These are phyloP conservation scores for Cheilinus undulatus DNA, from an alignment of 2,113 vertebrate genomes.

Conservation along the genomic window DNA sequence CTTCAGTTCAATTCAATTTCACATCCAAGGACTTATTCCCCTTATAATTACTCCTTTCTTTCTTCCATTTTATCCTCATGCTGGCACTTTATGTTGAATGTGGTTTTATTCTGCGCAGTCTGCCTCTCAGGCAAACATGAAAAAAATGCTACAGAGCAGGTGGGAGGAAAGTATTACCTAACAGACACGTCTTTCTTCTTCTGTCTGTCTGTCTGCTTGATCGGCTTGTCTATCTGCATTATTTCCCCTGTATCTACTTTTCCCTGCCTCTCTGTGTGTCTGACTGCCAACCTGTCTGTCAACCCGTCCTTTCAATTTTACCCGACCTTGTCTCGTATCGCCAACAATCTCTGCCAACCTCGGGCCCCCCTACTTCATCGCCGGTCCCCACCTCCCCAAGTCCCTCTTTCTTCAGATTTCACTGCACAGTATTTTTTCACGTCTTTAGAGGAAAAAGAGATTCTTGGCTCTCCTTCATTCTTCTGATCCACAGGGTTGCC, in stretches of 20 bases:
- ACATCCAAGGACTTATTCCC: slow-evolving; percentile 45
- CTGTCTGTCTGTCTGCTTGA: slow-evolving; percentile 2
- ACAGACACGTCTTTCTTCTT: slow-evolving; percentile 13
- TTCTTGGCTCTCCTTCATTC: slow-evolving; percentile 73
- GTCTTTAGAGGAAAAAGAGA: slow-evolving; percentile 69
- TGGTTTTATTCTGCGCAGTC: slow-evolving; percentile 33
- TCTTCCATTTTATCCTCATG: slow-evolving; percentile 48
- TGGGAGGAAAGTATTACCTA: slow-evolving; percentile 10
- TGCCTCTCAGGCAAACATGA: slow-evolving; percentile 46
- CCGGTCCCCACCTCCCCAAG: slow-evolving; percentile 48
- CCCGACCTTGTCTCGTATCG: slow-evolving; percentile 65
- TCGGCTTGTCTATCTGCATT: slow-evolving; percentile 21
- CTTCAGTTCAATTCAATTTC: slow-evolving; percentile 54
- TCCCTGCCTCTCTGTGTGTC: slow-evolving; percentile 24
- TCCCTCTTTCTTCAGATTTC: slow-evolving; percentile 66
- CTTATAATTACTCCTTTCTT: slow-evolving; percentile 56
- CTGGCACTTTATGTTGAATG: slow-evolving; percentile 37
- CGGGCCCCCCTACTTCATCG: slow-evolving; percentile 44
- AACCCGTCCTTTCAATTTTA: slow-evolving; percentile 51
- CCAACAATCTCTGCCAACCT: slow-evolving; percentile 43
- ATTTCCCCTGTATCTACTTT: slow-evolving; percentile 13
- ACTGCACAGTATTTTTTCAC: slow-evolving; percentile 70
- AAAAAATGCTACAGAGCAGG: slow-evolving; percentile 25
- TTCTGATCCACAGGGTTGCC: slow-evolving; percentile 65
- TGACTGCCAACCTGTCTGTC: slow-evolving; percentile 40